Percentiles rank a stretch among this genome's conserved stretches.
These are phyloP conservation scores for Proterorhinus semilunaris DNA, from an alignment of 2,113 vertebrate species.

Conservation along the genomic window DNA sequence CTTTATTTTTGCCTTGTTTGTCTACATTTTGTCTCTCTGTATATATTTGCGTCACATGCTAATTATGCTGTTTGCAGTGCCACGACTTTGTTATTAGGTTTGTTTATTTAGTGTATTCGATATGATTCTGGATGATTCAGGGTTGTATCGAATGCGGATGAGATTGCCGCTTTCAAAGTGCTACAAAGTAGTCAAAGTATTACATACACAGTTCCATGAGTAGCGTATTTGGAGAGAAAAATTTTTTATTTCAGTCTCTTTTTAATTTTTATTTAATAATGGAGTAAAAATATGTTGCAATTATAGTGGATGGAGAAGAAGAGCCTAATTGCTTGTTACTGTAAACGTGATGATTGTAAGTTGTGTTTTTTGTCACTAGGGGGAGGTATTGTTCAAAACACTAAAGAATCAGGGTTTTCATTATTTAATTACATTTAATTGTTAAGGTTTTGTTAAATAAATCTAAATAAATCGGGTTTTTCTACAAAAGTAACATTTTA, in stretches of 20 bases:
- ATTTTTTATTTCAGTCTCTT: too few species aligned
- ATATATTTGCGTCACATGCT: not conserved
- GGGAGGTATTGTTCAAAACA: slow-evolving; percentile 59
- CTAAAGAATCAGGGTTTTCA: slow-evolving; percentile 30
- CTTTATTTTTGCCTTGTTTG: slow-evolving; percentile 26
- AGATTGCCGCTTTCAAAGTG: not conserved
- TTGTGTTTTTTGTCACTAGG: slow-evolving; percentile 57
- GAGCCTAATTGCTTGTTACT: not conserved
- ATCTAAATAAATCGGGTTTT: slow-evolving; percentile 8
- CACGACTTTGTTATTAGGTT: not conserved
- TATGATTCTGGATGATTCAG: not conserved
- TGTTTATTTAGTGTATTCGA: not conserved
- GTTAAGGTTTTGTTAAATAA: slow-evolving; percentile 17
- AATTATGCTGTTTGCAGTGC: not conserved
- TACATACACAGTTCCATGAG: too few species aligned
- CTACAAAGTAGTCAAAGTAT: too few species aligned
- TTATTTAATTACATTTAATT: slow-evolving; percentile 19
- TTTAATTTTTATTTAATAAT: not conserved
- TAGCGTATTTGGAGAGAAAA: too few species aligned
- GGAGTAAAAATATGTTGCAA: not conserved
- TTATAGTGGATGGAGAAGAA: not conserved
- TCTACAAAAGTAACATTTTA: not conserved
- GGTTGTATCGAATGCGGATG: not conserved
- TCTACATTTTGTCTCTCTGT: slow-evolving; percentile 13
- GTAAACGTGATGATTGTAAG: not conserved